phyloP scores from a whole-genome alignment of 2,888 invertebrate species.

The Lagria hirta region DNA sequence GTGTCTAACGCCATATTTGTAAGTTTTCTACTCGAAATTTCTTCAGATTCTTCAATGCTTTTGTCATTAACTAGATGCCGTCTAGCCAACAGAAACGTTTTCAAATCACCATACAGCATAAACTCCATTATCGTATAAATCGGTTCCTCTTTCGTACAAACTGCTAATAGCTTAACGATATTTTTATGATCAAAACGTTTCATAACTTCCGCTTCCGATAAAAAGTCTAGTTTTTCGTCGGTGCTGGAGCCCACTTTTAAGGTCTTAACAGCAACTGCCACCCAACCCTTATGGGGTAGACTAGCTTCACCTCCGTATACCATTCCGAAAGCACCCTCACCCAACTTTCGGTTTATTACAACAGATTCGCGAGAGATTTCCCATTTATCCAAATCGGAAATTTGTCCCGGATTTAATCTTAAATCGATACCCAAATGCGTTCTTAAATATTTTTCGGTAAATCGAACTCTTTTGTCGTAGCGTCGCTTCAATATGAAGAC shows the following conservation, averaged over 20 bases:
- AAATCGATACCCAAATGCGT: conserved; percentile 69
- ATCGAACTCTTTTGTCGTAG: conserved; percentile 67
- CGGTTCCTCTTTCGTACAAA: conserved; percentile 84
- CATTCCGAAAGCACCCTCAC: conserved; percentile 90
- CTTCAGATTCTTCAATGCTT: conserved; percentile 66
- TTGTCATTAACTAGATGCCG: conserved; percentile 75
- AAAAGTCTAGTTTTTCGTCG: conserved; percentile 87
- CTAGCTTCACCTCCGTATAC: conserved; percentile 90
- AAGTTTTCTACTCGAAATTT: conserved; percentile 75
- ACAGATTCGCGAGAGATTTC: conserved; percentile 82
- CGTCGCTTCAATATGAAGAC: conserved; percentile 68
- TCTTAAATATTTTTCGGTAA: conserved; percentile 69
- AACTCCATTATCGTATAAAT: conserved; percentile 93
- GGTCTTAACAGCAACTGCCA: conserved; percentile 86
- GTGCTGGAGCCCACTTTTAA: conserved; percentile 78
- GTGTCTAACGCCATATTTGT: conserved; percentile 88
- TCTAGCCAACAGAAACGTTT: conserved; percentile 82
- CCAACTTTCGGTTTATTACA: conserved; percentile 81
- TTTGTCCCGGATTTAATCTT: conserved; percentile 39
- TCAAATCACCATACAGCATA: conserved; percentile 90
- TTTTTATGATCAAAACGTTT: conserved; percentile 90
- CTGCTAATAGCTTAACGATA: conserved; percentile 80
- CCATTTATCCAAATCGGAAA: conserved; percentile 74
- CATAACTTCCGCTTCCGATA: conserved; percentile 93
- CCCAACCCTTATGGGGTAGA: conserved; percentile 71